Conservation (phyloP, 2,113 vertebrate genomes). For the Ahaetulla prasina region DNA sequence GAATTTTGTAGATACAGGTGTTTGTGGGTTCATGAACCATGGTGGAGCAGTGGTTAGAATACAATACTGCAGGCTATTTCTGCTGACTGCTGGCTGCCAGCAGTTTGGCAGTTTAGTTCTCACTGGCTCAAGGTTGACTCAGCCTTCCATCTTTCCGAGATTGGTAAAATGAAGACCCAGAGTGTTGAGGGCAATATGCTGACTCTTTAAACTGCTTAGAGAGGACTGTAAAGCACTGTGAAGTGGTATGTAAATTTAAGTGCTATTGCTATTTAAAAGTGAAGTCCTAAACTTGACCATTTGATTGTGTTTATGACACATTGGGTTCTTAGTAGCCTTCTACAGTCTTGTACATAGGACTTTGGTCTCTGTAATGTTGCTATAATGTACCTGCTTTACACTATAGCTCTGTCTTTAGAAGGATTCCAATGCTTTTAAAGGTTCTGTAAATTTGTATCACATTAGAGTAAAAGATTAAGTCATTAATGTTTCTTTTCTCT, state of each 20-base stretch:
- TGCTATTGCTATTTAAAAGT: not conserved
- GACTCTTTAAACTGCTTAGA: too few relatives aligned
- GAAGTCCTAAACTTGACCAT: not conserved
- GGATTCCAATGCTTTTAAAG: not conserved
- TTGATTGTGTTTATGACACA: not conserved
- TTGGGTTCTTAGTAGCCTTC: not conserved
- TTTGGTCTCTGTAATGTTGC: not conserved
- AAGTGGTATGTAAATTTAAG: too few relatives aligned
- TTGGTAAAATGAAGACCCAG: too few relatives aligned
- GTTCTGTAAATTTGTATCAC: not conserved
- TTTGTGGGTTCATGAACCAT: not conserved
- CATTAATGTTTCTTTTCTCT: not conserved
- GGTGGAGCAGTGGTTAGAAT: too few relatives aligned
- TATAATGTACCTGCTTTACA: not conserved
- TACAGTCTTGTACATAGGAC: not conserved
- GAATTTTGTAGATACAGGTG: not conserved
- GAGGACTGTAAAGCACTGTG: too few relatives aligned
- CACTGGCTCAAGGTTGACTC: too few relatives aligned
- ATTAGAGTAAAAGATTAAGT: not conserved
- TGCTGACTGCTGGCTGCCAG: too few relatives aligned
- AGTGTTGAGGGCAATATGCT: too few relatives aligned
- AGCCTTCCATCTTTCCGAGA: too few relatives aligned
- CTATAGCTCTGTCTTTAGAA: not conserved
- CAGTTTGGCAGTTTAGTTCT: too few relatives aligned
- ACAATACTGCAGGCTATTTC: too few relatives aligned